Evolutionary conservation across 2,113 vertebrate species (phyloP).

Genomic region (Clinocottus analis): DNA sequence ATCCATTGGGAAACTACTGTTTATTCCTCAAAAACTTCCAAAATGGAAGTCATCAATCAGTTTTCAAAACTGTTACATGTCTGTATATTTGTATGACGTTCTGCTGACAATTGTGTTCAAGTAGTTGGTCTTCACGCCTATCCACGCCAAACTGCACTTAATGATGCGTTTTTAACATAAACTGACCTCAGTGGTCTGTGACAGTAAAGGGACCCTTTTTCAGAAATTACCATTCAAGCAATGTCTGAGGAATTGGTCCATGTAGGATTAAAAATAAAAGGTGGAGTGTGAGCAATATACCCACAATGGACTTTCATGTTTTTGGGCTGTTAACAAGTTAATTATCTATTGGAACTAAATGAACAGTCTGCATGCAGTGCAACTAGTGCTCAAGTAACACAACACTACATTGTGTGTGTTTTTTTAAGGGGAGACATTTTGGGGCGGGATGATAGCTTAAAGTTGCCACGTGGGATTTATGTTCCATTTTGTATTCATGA

Average conservation of each 20-base stretch:
- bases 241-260: background rate
- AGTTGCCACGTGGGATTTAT: slow-evolving; percentile 55
- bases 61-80: background rate
- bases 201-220: background rate
- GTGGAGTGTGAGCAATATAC: background rate
- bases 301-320: background rate
- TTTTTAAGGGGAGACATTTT: slow-evolving; percentile 44
- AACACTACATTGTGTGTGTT: slow-evolving; percentile 9
- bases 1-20: background rate
- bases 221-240: slow-evolving; percentile 29
- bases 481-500: slow-evolving; percentile 61
- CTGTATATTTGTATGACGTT: background rate
- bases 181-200: background rate
- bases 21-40: background rate
- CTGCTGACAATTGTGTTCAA: background rate
- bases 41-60: background rate
- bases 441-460: slow-evolving; percentile 39
- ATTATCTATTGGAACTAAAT: background rate
- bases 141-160: background rate
- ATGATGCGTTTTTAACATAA: slow-evolving; percentile 1
- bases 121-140: slow-evolving; percentile 5
- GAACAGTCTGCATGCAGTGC: background rate
- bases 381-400: background rate
- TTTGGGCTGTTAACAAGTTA: slow-evolving; percentile 1
- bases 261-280: slow-evolving; percentile 6